These are phyloP conservation scores for Galerucella nymphaeae DNA, from an alignment of 2,888 invertebrate species.

Conservation along the genomic window DNA sequence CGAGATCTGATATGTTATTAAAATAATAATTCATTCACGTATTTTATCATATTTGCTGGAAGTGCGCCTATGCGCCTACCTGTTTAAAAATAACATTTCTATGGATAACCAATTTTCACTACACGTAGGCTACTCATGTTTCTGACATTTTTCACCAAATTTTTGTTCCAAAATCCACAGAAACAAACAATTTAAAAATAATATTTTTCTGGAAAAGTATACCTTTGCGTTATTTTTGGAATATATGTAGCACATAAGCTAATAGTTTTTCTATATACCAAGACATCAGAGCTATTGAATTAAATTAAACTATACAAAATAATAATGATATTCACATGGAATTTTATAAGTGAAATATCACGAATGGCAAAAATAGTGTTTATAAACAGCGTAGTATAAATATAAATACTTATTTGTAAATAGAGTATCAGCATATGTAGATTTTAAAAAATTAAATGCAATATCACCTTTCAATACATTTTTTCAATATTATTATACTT, in stretches of 20 bases:
- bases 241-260: not conserved
- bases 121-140: slow-evolving; percentile 5
- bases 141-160: slow-evolving; percentile 5
- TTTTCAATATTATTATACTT: not conserved
- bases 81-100: slow-evolving; percentile 41
- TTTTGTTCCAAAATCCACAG: slow-evolving; percentile 9
- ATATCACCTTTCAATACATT: not conserved
- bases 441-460: too few relatives aligned
- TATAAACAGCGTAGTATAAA: too few relatives aligned
- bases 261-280: not conserved
- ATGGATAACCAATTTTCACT: slow-evolving; percentile 24
- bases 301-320: too few relatives aligned
- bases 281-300: not conserved
- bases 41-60: not conserved
- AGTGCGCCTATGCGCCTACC: slow-evolving; percentile 6
- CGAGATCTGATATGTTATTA: not conserved
- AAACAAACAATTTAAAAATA: not conserved
- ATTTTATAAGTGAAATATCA: not conserved
- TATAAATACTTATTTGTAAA: too few relatives aligned
- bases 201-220: not conserved
- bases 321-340: not conserved
- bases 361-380: too few relatives aligned
- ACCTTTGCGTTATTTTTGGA: not conserved
- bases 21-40: not conserved
- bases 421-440: too few relatives aligned